A percentile compares a stretch with the other conserved stretches of the same genome.
Evolutionary conservation across 2,888 invertebrate species (phyloP).

Genomic region (Microctonus brassicae): DNA sequence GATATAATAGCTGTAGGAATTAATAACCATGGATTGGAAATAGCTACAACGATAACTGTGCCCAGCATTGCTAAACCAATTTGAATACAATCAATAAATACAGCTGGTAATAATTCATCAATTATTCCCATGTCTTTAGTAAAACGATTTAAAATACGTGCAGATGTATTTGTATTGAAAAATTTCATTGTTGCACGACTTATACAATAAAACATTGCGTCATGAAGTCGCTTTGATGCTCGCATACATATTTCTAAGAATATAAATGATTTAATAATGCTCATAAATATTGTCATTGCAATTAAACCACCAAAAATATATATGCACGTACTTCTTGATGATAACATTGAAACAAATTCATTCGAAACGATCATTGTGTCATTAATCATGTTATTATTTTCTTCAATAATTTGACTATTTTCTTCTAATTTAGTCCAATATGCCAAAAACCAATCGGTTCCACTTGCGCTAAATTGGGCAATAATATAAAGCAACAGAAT

Average conservation of each 20-base stretch:
- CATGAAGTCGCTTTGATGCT: constrained; percentile 84
- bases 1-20: constrained; percentile 80
- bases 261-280: constrained; percentile 69
- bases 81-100: constrained; percentile 78
- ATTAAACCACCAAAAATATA: constrained; percentile 73
- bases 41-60: constrained; percentile 82
- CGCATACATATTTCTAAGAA: constrained; percentile 81
- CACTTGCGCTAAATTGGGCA: constrained; percentile 80
- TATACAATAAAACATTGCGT: constrained; percentile 87
- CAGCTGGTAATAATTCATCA: constrained; percentile 76
- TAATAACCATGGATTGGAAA: constrained; percentile 82
- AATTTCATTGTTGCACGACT: constrained; percentile 87
- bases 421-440: constrained; percentile 75
- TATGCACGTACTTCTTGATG: constrained; percentile 70
- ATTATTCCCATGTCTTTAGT: constrained; percentile 88
- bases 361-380: not conserved
- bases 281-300: constrained; percentile 65
- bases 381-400: not conserved
- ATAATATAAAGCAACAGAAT: constrained; percentile 76
- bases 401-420: not conserved
- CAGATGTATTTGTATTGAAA: constrained; percentile 89
- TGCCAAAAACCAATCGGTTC: constrained; percentile 84
- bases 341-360: constrained; percentile 14
- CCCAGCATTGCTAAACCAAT: constrained; percentile 86
- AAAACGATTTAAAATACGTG: constrained; percentile 87